A percentile compares a stretch with the other conserved stretches of the same genome.
Conservation (phyloP, 2,888 invertebrate species). For the Drosophila peninsularis region DNA sequence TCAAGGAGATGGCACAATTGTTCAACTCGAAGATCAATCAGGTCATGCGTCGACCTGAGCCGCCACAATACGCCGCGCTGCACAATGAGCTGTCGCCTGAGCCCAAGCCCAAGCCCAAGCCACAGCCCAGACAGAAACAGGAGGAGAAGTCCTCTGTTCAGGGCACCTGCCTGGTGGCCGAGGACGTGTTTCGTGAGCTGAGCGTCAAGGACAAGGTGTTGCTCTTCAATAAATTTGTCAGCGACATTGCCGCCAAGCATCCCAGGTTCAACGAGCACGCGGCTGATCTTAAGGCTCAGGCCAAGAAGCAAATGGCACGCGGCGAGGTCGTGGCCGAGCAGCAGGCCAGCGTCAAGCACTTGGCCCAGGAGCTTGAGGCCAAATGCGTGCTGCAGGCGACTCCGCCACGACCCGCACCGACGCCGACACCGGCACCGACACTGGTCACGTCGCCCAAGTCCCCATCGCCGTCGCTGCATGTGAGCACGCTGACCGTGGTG, state of each 20-base stretch:
- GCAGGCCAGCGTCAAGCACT: slow-evolving; percentile 72
- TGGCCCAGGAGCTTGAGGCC: slow-evolving; percentile 74
- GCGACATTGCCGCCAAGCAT: slow-evolving; percentile 75
- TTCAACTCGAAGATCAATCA: slow-evolving; percentile 80
- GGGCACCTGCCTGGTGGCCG: slow-evolving; percentile 75
- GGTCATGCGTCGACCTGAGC: slow-evolving; percentile 63
- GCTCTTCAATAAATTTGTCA: slow-evolving; percentile 79
- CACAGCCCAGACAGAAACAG: background rate
- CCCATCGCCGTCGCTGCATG: slow-evolving; percentile 50
- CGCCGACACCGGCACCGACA: background rate
- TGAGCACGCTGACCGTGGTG: slow-evolving; percentile 76
- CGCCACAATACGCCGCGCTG: slow-evolving; percentile 54
- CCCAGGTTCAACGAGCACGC: slow-evolving; percentile 76
- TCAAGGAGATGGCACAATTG: slow-evolving; percentile 81
- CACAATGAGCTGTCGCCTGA: slow-evolving; percentile 68
- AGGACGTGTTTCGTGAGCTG: slow-evolving; percentile 79
- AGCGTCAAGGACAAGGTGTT: slow-evolving; percentile 82
- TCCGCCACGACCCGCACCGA: slow-evolving; percentile 16
- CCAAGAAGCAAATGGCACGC: slow-evolving; percentile 61
- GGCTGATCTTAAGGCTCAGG: slow-evolving; percentile 58
- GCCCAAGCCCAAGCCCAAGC: slow-evolving; percentile 32
- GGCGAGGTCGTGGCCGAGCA: slow-evolving; percentile 73
- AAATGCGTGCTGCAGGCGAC: slow-evolving; percentile 54
- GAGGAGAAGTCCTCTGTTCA: background rate
- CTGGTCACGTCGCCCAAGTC: background rate